A percentile compares a stretch with the other conserved stretches of the same genome.
Conservation (phyloP, 2,888 invertebrate genomes). For the Choreutis nemorana region DNA sequence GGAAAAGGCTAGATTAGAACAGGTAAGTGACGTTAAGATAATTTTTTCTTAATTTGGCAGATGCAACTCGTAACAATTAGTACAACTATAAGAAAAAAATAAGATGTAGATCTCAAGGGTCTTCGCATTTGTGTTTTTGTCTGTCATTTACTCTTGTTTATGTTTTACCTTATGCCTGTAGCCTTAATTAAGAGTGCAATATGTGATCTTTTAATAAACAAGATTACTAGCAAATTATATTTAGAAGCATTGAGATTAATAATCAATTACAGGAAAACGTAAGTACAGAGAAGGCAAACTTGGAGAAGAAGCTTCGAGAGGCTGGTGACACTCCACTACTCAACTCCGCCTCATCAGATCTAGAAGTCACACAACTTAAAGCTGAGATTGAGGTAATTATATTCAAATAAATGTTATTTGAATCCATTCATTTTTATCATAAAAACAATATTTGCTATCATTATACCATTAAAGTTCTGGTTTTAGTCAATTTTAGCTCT, state of each 20-base stretch:
- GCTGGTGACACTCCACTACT: conserved; percentile 72
- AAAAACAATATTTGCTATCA: no score
- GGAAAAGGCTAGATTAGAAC: conserved; percentile 83
- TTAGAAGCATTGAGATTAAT: not conserved
- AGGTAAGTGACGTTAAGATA: conserved; percentile 33
- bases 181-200: no score
- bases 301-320: conserved; percentile 82
- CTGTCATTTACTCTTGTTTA: not conserved
- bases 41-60: not conserved
- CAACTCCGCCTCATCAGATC: conserved; percentile 80
- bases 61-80: no score
- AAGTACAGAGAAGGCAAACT: conserved; percentile 80
- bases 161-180: no score
- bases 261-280: conserved; percentile 72
- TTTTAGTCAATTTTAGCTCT: no score
- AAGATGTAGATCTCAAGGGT: not conserved
- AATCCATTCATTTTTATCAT: no score
- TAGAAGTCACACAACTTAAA: conserved; percentile 82
- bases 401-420: not conserved
- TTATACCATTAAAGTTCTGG: no score
- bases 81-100: not conserved
- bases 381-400: conserved; percentile 79
- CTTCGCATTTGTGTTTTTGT: not conserved
- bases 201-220: no score
- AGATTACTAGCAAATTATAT: no score